Evolutionary conservation across 2,888 invertebrate genomes (phyloP), one percentile per base, ranked within the genome.

Genomic region (Euproctis similis): DNA sequence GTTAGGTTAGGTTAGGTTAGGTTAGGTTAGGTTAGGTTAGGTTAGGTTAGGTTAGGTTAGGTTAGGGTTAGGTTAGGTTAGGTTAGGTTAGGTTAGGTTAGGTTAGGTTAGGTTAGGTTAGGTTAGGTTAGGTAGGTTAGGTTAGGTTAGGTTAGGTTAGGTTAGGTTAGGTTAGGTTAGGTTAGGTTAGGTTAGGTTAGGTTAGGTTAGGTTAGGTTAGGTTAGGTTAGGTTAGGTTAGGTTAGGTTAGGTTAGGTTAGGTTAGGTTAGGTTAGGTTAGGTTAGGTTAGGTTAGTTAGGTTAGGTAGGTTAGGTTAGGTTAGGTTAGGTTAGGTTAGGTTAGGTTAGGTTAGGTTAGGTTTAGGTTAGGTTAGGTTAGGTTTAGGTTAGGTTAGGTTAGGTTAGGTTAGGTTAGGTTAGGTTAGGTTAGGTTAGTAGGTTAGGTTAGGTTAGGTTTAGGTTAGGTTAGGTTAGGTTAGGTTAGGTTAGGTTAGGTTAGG

Each of bases 91-190:
- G 28, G 28, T 28, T 28, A 28, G 35, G n/a, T 36, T 37, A 34
- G 39, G 39, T 39, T 39, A 39, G 37, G 33, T 39, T 35, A 34
- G 38, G 32, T 42, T 38, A 40, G 39, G 38, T 42, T 40, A 32
- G 35, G 33, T 39, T 44, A n/a, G n/a, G n/a, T n/a, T n/a, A n/a
- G n/a, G n/a, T n/a, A n/a, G n/a, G n/a, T n/a, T n/a, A n/a, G n/a
- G n/a, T n/a, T n/a, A 33, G 22, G 33, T 33, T 33, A 33, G 36
- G 33, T 36, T 20, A 20, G 28, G 28, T 28, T 28, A 22, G 28
- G 28, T 28, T 28, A 28, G 28, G 28, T 28, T 28, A 28, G 28
- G 28, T 28, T 28, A 28, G 28, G 28, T 28, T 28, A 14, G 27
- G 27, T 27, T 27, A 27, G 28, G 28, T 28, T 28, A 30, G 34